A percentile compares a stretch with the other conserved stretches of the same genome.
phyloP scores from a whole-genome alignment of 2,888 invertebrate genomes.

The Catocala nupta region DNA sequence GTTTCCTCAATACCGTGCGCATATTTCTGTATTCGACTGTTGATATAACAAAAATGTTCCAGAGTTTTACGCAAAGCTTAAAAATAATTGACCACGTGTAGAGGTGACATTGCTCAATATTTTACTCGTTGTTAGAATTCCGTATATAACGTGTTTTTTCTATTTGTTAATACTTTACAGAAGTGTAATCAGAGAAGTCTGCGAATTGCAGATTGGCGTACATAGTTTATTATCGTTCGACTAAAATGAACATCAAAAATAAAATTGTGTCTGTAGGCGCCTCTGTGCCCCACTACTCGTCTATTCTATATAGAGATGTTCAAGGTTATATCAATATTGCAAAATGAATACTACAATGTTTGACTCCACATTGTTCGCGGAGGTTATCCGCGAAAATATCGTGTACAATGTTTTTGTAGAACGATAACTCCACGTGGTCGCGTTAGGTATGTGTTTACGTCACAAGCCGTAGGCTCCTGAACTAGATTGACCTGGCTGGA shows the following conservation, averaged over 20 bases:
- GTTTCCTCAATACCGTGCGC: constrained; percentile 29
- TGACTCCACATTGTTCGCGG: constrained; percentile 51
- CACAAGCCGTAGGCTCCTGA: neutral
- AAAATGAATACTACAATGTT: constrained; percentile 54
- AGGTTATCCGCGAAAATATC: constrained; percentile 48
- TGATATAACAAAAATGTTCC: constrained; percentile 29
- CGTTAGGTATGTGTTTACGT: neutral
- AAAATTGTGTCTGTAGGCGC: constrained; percentile 38
- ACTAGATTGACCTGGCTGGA: neutral
- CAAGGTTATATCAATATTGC: constrained; percentile 72
- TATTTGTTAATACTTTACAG: constrained; percentile 22
- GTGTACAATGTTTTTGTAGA: constrained; percentile 15
- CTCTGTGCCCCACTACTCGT: constrained; percentile 43
- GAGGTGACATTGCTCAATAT: constrained; percentile 30
- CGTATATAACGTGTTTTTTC: constrained; percentile 8
- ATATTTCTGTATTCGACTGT: constrained; percentile 15
- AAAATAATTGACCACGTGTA: constrained; percentile 13
- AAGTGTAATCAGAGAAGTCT: constrained; percentile 20
- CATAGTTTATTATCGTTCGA: constrained; percentile 32
- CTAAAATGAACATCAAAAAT: constrained; percentile 41
- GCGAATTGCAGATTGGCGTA: constrained; percentile 11
- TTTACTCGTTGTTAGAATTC: constrained; percentile 16
- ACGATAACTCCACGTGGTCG: constrained; percentile 18
- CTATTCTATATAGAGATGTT: constrained; percentile 42
- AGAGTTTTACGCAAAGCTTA: constrained; percentile 17